Conservation (phyloP, 92 coral and sea anemone species). For the Palythoa grandis region DNA sequence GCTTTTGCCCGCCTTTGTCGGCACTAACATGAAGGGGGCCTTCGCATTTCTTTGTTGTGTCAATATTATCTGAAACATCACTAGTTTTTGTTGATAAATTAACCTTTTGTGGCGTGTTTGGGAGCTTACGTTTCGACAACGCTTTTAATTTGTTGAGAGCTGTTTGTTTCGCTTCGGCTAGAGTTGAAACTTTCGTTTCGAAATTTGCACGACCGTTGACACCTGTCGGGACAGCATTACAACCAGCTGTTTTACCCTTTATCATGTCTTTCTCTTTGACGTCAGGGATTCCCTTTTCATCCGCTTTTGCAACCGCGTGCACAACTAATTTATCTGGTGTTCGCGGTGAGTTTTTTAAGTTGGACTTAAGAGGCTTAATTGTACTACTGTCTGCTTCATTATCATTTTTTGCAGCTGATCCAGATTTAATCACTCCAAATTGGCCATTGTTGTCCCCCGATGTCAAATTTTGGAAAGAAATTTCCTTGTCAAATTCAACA, state of each 20-base stretch:
- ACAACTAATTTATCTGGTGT: neutral
- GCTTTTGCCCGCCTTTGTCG: neutral
- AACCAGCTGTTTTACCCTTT: neutral
- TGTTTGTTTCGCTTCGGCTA: slow-evolving; percentile 19
- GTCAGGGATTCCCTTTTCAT: neutral
- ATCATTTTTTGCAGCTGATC: neutral
- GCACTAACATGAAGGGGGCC: neutral
- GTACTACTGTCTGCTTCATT: neutral
- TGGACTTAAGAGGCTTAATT: slow-evolving; percentile 1
- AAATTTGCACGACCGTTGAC: neutral
- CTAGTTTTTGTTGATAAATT: neutral
- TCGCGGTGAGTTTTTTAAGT: neutral
- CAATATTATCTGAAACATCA: slow-evolving; percentile 1
- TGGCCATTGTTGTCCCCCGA: neutral
- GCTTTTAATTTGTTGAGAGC: neutral
- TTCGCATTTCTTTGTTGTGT: neutral
- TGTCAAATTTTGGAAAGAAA: slow-evolving; percentile 8
- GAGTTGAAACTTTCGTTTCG: slow-evolving; percentile 9
- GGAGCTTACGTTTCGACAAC: slow-evolving; percentile 18
- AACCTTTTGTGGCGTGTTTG: slow-evolving; percentile 9
- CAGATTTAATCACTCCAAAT: neutral
- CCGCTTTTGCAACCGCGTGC: neutral
- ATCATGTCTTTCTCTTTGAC: neutral
- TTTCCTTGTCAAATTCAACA: slow-evolving; percentile 25
- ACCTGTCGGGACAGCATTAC: neutral